These are phyloP conservation scores for Heliconius sara DNA, from an alignment of 2,888 invertebrate species.

Conservation along the genomic window DNA sequence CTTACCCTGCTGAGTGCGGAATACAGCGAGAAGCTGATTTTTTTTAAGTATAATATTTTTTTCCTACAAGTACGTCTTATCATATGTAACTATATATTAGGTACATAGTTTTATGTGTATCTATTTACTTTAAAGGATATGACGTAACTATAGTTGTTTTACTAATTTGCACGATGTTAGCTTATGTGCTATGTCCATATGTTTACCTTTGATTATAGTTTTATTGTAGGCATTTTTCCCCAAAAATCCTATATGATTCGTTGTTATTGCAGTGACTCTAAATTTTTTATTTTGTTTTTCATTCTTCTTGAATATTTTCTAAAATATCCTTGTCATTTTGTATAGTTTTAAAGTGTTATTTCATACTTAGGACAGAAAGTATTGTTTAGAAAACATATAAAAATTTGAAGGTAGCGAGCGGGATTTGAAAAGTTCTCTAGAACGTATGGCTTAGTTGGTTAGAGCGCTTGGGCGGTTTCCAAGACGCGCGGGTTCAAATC, in stretches of 20 bases:
- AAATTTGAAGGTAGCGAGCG: too few species aligned
- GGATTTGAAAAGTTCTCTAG: too few species aligned
- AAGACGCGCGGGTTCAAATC: too few species aligned
- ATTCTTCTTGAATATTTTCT: background rate
- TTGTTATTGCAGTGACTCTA: background rate
- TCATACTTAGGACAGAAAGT: too few species aligned
- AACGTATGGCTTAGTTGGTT: too few species aligned
- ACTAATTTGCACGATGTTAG: conserved; percentile 15
- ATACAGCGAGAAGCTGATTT: too few species aligned
- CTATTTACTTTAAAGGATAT: conserved; percentile 8
- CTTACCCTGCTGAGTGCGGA: too few species aligned
- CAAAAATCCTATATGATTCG: background rate
- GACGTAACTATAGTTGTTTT: conserved; percentile 22
- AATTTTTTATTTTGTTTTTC: background rate
- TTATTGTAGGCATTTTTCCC: background rate
- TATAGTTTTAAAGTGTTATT: too few species aligned
- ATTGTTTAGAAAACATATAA: too few species aligned
- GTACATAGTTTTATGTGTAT: background rate
- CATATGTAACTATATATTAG: background rate
- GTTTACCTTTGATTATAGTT: conserved; percentile 4
- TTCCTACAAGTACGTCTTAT: background rate
- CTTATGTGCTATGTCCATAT: background rate
- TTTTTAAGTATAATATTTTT: background rate
- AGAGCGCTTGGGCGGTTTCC: too few species aligned
- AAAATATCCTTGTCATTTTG: background rate